Evolutionary conservation across 2,888 invertebrate genomes (phyloP).

Genomic region (Tachina fera): DNA sequence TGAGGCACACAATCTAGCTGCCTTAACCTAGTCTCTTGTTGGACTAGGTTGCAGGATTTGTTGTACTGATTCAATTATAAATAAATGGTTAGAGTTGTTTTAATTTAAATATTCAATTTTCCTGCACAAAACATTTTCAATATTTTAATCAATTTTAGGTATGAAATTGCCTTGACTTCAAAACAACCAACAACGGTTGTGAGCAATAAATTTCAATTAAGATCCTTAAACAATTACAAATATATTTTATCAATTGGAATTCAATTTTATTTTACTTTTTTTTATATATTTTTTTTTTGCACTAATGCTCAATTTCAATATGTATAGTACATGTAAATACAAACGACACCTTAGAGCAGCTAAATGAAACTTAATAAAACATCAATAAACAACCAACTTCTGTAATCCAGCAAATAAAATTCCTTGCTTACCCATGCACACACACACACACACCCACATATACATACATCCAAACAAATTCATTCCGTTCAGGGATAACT

Average conservation of each 20-base stretch:
- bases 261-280: conserved; percentile 54
- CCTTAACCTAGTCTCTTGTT: too few relatives aligned
- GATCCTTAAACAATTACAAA: conserved; percentile 68
- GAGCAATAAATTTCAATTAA: conserved; percentile 69
- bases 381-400: conserved; percentile 54
- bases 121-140: not conserved
- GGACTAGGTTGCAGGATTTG: too few relatives aligned
- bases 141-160: conserved; percentile 30
- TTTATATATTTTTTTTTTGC: not conserved
- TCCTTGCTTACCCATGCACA: conserved; percentile 10
- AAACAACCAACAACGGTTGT: conserved; percentile 10
- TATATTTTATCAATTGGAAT: conserved; percentile 65
- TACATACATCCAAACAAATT: not conserved
- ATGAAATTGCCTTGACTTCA: conserved; percentile 11
- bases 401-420: conserved; percentile 55
- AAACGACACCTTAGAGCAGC: conserved; percentile 55
- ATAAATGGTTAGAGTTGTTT: not conserved
- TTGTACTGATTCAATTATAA: too few relatives aligned
- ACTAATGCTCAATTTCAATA: conserved; percentile 46
- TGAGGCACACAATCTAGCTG: too few relatives aligned
- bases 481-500: not conserved
- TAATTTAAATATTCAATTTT: conserved; percentile 10
- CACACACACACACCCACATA: not conserved
- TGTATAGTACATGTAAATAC: conserved; percentile 31
- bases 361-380: conserved; percentile 67